Percentiles rank a stretch among this genome's conserved stretches.
phyloP scores from a whole-genome alignment of 2,888 invertebrate species.

The Carpatolechia fugitivella region DNA sequence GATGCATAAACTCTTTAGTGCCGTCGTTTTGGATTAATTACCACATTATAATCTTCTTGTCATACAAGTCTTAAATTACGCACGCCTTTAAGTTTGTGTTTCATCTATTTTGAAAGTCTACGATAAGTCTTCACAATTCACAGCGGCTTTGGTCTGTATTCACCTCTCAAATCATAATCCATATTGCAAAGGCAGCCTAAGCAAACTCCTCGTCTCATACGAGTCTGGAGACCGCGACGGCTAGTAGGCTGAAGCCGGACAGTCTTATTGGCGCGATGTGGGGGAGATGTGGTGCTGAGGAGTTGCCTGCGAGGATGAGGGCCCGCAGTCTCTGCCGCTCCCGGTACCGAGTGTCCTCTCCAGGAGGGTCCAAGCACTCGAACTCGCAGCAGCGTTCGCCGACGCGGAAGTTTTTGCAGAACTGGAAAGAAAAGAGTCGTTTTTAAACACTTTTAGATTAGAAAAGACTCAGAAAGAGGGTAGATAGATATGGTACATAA shows the following conservation, averaged over 20 bases:
- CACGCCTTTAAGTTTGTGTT: too few relatives aligned
- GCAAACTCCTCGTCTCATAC: constrained; percentile 49
- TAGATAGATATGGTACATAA: too few relatives aligned
- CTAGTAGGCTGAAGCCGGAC: constrained; percentile 58
- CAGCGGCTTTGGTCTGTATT: not conserved
- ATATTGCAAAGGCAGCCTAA: not conserved
- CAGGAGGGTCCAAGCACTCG: constrained; percentile 89
- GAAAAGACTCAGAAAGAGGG: too few relatives aligned
- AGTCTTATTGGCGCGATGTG: constrained; percentile 48
- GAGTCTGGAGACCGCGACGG: constrained; percentile 61
- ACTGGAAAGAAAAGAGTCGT: constrained; percentile 69
- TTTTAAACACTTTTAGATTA: not conserved
- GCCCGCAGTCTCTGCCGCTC: constrained; percentile 80
- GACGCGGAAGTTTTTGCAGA: constrained; percentile 90
- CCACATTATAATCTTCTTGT: too few relatives aligned
- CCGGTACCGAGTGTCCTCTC: constrained; percentile 81
- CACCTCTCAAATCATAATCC: not conserved
- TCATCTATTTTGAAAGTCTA: too few relatives aligned
- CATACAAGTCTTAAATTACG: too few relatives aligned
- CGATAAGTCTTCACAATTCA: too few relatives aligned
- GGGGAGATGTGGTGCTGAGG: constrained; percentile 56
- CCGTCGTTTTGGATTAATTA: too few relatives aligned
- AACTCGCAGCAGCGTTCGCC: constrained; percentile 94
- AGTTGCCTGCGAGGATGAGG: constrained; percentile 80
- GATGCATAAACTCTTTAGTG: too few relatives aligned